Conservation (phyloP, 2,113 vertebrate species). For the Lepus europaeus region DNA sequence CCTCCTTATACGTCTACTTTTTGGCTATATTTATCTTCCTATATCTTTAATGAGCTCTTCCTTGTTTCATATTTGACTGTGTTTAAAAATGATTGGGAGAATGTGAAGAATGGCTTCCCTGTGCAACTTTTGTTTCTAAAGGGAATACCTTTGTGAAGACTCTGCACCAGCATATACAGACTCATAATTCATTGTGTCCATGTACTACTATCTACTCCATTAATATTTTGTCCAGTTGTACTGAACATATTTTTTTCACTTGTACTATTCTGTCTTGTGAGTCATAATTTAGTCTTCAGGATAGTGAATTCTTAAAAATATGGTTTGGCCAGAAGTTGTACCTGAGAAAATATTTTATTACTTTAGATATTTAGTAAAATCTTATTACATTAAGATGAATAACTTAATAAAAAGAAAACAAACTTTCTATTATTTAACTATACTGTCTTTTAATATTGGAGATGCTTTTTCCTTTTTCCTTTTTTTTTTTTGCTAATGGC, state of each 20-base stretch:
- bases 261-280: conserved; percentile 55
- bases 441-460: conserved; percentile 13
- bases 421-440: conserved; percentile 57
- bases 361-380: conserved; percentile 63
- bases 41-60: conserved; percentile 66
- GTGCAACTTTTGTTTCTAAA: conserved; percentile 66
- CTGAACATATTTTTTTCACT: conserved; percentile 44
- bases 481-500: conserved; percentile 54
- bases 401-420: conserved; percentile 62
- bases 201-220: conserved; percentile 35
- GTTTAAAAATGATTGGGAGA: conserved; percentile 67
- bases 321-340: conserved; percentile 46
- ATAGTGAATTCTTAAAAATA: conserved; percentile 58
- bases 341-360: conserved; percentile 58
- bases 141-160: conserved; percentile 50
- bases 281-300: conserved; percentile 50
- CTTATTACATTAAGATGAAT: conserved; percentile 50
- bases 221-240: conserved; percentile 49
- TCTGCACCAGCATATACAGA: neutral
- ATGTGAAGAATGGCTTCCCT: conserved; percentile 55
- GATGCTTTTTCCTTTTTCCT: conserved; percentile 20
- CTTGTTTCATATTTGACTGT: conserved; percentile 53
- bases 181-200: conserved; percentile 13
- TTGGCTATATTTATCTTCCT: conserved; percentile 72
- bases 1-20: conserved; percentile 68